Percentiles rank a stretch among this genome's conserved stretches.
These are phyloP conservation scores for Paramisgurnus dabryanus DNA, from an alignment of 2,113 vertebrate species.

Conservation along the genomic window DNA sequence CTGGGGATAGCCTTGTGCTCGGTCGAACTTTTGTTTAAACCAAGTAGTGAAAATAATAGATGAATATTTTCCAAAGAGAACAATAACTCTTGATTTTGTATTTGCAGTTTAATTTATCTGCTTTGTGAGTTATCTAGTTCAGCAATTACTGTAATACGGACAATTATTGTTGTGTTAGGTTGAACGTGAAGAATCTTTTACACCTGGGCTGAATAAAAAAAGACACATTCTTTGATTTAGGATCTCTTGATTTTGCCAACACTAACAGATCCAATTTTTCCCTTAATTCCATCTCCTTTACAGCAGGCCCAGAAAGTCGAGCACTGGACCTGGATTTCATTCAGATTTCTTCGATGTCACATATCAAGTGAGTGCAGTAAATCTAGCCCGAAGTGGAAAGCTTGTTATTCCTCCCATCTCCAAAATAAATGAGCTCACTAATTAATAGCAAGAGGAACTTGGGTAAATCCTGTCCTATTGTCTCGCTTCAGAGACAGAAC, in stretches of 20 bases:
- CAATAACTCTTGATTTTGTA: neutral
- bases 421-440: conserved; percentile 56
- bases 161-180: neutral
- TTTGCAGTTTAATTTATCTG: conserved; percentile 20
- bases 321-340: conserved; percentile 30
- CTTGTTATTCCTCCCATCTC: conserved; percentile 46
- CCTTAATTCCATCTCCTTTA: conserved; percentile 37
- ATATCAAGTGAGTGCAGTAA: conserved; percentile 39
- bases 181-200: conserved; percentile 31
- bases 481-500: conserved; percentile 28
- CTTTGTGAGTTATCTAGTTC: neutral
- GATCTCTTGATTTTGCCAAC: conserved; percentile 41
- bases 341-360: conserved; percentile 28
- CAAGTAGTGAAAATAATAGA: neutral
- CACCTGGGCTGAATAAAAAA: conserved; percentile 45
- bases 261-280: conserved; percentile 49
- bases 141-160: neutral
- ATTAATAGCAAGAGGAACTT: conserved; percentile 54
- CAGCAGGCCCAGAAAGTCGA: conserved; percentile 10
- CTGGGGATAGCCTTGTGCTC: too few species aligned
- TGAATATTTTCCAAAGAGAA: conserved; percentile 18
- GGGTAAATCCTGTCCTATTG: conserved; percentile 47
- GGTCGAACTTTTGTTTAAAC: too few species aligned
- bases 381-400: conserved; percentile 46
- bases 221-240: conserved; percentile 43